Percentiles rank a stretch among this genome's conserved stretches.
These are phyloP conservation scores for Physocephala rufipes DNA, from an alignment of 2,888 invertebrate species.

Conservation along the genomic window DNA sequence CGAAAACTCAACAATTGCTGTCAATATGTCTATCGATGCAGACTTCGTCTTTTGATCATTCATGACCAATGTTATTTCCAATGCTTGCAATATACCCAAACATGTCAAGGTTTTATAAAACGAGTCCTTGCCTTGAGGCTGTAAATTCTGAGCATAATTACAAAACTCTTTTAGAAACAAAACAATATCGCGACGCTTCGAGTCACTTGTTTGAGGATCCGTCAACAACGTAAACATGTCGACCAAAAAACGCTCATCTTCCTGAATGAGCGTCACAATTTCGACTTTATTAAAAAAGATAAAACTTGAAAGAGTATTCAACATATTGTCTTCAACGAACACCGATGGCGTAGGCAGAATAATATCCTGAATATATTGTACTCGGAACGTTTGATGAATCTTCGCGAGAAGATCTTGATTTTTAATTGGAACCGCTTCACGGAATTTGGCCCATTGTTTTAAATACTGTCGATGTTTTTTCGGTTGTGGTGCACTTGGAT, in stretches of 20 bases:
- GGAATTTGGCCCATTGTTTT: conserved; percentile 88
- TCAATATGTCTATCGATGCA: conserved; percentile 97
- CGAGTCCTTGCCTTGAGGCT: conserved; percentile 95
- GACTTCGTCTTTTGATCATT: conserved; percentile 94
- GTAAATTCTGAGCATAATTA: conserved; percentile 97
- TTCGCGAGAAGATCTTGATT: conserved; percentile 95
- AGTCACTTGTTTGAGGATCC: conserved; percentile 84
- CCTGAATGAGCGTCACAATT: conserved; percentile 97
- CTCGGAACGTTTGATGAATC: conserved; percentile 99
- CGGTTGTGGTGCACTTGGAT: conserved; percentile 85
- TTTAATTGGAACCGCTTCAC: conserved; percentile 93
- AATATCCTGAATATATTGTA: conserved; percentile 99
- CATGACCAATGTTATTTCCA: conserved; percentile 90
- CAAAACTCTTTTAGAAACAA: conserved; percentile 99
- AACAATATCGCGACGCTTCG: conserved; percentile 91
- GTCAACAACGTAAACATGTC: conserved; percentile 94
- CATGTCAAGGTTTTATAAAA: conserved; percentile 95
- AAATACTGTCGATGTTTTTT: conserved; percentile 97
- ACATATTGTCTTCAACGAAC: conserved; percentile 99
- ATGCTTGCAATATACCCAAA: conserved; percentile 85
- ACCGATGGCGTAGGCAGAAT: conserved; percentile 98
- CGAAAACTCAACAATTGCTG: conserved; percentile 97
- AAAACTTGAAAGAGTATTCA: conserved; percentile 97
- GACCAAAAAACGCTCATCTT: conserved; percentile 95
- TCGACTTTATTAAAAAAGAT: conserved; percentile 99